Percentiles rank a stretch among this genome's conserved stretches.
These are phyloP conservation scores for Phylloscopus whistleri DNA, from an alignment of 2,113 vertebrate genomes.

Conservation along the genomic window DNA sequence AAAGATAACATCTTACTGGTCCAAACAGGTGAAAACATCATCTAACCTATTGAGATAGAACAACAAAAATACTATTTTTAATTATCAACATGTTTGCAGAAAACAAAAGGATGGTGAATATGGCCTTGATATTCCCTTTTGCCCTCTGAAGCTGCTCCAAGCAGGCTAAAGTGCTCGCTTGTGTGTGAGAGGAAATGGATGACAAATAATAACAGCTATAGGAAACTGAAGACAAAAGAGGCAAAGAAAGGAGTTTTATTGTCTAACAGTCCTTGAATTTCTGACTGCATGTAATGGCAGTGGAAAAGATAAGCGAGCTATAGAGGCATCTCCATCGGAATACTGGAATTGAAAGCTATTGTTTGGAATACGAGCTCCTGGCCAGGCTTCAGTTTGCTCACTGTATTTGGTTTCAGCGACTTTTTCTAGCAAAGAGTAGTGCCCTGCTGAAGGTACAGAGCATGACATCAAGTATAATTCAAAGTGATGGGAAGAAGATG, in stretches of 20 bases:
- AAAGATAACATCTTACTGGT: neutral
- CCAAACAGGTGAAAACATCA: neutral
- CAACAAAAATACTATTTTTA: neutral
- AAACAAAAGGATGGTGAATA: neutral
- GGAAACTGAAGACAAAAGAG: neutral
- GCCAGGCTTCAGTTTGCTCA: neutral
- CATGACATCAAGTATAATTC: neutral
- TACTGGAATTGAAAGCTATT: constrained; percentile 9
- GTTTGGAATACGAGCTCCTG: neutral
- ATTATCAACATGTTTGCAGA: neutral
- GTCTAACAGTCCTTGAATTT: constrained; percentile 23
- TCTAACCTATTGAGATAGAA: neutral
- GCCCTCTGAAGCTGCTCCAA: neutral
- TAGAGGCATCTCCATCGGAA: neutral
- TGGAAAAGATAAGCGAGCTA: constrained; percentile 26
- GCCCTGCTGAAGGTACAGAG: neutral
- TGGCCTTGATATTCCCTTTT: neutral
- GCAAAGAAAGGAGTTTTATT: constrained; percentile 23
- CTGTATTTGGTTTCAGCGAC: neutral
- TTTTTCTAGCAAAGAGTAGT: neutral
- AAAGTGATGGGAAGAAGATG: constrained; percentile 28
- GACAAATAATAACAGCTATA: constrained; percentile 14
- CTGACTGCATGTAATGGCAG: neutral
- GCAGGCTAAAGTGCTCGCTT: neutral
- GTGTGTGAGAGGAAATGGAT: neutral